A percentile compares a stretch with the other conserved stretches of the same genome.
These are phyloP conservation scores for Gallinago undulata DNA, from an alignment of 2,113 vertebrate genomes.

Conservation along the genomic window DNA sequence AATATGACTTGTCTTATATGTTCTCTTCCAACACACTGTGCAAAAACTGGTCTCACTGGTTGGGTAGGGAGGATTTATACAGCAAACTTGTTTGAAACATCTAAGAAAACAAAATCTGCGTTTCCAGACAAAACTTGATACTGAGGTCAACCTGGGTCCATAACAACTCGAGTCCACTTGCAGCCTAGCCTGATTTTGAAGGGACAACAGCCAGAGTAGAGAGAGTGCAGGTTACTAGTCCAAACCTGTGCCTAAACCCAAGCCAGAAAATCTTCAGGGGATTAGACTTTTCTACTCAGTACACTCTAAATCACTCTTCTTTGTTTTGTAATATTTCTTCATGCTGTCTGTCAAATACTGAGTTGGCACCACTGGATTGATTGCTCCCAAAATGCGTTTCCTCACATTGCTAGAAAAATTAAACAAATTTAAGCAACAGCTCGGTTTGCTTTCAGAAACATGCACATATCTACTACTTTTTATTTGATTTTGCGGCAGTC, in stretches of 20 bases:
- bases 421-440: neutral
- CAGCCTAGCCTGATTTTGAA: neutral
- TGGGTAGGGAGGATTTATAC: neutral
- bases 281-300: neutral
- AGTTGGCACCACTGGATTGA: neutral
- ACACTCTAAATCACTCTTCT: neutral
- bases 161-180: neutral
- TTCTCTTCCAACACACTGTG: neutral
- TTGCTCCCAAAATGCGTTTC: neutral
- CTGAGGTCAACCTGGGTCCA: neutral
- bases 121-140: neutral
- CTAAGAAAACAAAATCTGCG: neutral
- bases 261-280: neutral
- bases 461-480: neutral
- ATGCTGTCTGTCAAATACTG: neutral
- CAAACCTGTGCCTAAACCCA: neutral
- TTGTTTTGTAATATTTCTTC: neutral
- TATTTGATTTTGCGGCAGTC: neutral
- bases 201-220: neutral
- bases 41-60: neutral
- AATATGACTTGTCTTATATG: neutral
- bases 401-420: neutral
- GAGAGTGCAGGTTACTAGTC: neutral
- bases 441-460: neutral
- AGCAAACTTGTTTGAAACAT: neutral